Base-by-base conservation (phyloP, 2,113 vertebrate species). In the Microtus richardsoni region DNA sequence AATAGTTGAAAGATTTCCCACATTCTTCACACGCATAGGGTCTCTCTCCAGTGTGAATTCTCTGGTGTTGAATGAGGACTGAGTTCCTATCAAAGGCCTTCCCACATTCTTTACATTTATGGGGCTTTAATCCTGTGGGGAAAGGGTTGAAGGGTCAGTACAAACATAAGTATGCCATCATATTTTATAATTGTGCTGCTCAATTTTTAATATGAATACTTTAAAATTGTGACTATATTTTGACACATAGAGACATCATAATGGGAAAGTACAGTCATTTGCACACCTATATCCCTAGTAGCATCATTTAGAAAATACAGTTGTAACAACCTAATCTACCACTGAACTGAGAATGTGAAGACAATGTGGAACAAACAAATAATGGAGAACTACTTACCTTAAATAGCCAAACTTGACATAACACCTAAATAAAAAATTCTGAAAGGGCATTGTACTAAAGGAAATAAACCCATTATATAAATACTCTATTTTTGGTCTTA, bases 11-110 rank as follows among this genome's bases (percentile, higher is more conserved):
- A 36, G 83, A 47, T 86, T 86, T 86, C 5, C 83, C 83, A 86
- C 83, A 86, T 36, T 86, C 83, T 13, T 86, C 62, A 49, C 83
- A 86, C 36, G 19, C 21, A 22, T 86, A 86, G 41, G 83, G 62
- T 68, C 62, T 86, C 41, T 86, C 83, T 86, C 83, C 83, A 26
- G 85, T 88, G 5, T 88, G 85, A n/a, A 88, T 88, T 54, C 68
- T 88, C 36, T 73, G 85, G n/a, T 88, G 85, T 1, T 88, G 85
- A 54, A 54, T 54, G 17, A 71, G 66, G 7, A 71, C 68, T 39
- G 85, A 88, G 22, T 71, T 54, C 5, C 85, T 54, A 54, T 71
- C 68, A 54, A 88, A 88, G 36, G 85, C 47, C 8, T 88, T 88
- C 33, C 85, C 85, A 39, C 85, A 88, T 9, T 71, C 85, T 39